Percentiles rank a stretch among this genome's conserved stretches.
These are phyloP conservation scores for Hippocampus zosterae DNA, from an alignment of 2,113 vertebrate genomes.

Conservation along the genomic window DNA sequence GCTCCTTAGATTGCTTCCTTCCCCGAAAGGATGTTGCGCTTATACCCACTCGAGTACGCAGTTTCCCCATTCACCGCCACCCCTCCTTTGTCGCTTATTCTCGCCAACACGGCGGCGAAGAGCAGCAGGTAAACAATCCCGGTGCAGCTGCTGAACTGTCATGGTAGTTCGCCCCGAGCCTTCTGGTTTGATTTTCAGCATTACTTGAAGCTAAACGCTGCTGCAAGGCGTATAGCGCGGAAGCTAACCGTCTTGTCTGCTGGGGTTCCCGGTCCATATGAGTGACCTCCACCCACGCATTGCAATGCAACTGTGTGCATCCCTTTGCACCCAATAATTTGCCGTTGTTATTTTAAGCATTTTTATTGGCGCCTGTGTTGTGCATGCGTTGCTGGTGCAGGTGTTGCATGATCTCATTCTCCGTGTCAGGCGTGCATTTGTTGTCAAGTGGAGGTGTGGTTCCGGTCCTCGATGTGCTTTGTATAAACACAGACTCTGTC, in stretches of 20 bases:
- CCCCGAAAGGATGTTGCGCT: neutral
- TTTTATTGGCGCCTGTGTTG: neutral
- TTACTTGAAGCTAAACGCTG: slow-evolving; percentile 15
- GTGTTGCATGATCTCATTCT: neutral
- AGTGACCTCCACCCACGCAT: slow-evolving; percentile 27
- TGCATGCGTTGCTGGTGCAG: neutral
- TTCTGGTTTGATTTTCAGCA: neutral
- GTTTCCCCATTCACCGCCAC: neutral
- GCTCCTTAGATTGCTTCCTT: neutral
- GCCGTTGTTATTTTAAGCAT: neutral
- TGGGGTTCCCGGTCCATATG: neutral
- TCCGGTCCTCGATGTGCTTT: slow-evolving; percentile 20
- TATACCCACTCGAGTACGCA: neutral
- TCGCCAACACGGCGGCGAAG: slow-evolving; percentile 10
- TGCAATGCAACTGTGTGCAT: neutral
- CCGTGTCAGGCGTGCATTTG: slow-evolving; percentile 38
- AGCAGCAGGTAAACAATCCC: slow-evolving; percentile 17
- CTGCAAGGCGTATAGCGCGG: slow-evolving; percentile 35
- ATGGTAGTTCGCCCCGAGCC: neutral
- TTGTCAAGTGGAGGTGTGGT: slow-evolving; percentile 45
- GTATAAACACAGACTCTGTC: neutral
- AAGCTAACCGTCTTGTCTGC: slow-evolving; percentile 38
- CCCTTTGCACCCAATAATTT: no score
- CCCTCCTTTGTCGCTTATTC: slow-evolving; percentile 5
- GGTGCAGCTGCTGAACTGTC: neutral